phyloP scores from a whole-genome alignment of 2,888 invertebrate genomes.

The Oeneis ivallda region DNA sequence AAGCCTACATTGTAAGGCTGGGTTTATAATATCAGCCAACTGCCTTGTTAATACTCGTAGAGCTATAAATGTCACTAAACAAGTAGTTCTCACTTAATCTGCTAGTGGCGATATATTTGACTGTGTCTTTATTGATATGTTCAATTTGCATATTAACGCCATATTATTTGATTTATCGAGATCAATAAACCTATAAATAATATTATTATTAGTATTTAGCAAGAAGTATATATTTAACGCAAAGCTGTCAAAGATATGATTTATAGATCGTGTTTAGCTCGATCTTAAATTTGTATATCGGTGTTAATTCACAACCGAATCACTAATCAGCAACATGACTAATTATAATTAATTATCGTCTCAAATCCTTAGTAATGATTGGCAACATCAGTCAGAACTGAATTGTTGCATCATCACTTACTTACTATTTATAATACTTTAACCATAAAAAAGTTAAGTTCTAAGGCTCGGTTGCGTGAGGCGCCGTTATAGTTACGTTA shows the following conservation, averaged over 20 bases:
- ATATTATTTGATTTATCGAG: constrained; percentile 2
- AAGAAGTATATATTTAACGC: neutral
- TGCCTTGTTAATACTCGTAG: neutral
- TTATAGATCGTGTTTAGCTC: neutral
- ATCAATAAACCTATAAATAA: neutral
- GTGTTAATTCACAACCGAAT: no score
- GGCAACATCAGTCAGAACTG: no score
- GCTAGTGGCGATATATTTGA: neutral
- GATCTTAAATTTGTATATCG: no score
- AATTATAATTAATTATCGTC: no score
- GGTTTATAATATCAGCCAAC: constrained; percentile 9
- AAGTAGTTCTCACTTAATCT: constrained; percentile 10
- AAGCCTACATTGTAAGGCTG: constrained; percentile 42
- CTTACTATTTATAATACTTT: neutral
- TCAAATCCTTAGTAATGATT: no score
- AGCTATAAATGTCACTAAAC: constrained; percentile 12
- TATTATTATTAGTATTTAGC: neutral
- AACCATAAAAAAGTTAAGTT: neutral
- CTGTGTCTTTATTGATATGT: constrained; percentile 1
- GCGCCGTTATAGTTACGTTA: no score
- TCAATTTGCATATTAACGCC: constrained; percentile 2
- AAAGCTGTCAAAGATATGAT: neutral
- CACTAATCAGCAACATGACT: no score
- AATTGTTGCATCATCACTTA: neutral
- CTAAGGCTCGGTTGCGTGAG: no score